Percentiles rank a stretch among this genome's conserved stretches.
Conservation (phyloP, 2,797 vertebrate genomes). For the Triplophysa yarkandensis region DNA sequence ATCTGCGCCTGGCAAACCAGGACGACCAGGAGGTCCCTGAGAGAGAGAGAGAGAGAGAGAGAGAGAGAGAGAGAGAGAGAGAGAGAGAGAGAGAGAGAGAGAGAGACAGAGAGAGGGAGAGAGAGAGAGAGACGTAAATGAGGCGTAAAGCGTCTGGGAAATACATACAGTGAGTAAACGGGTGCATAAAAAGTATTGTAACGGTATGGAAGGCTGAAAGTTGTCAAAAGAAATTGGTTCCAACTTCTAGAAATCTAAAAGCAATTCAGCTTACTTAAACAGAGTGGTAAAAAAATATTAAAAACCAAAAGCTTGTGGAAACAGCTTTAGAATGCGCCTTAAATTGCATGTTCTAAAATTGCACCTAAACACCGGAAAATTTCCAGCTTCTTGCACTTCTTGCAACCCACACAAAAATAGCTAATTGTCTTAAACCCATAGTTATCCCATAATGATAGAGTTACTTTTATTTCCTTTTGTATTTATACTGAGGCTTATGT, state of each 20-base stretch:
- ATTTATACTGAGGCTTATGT: constrained; percentile 32
- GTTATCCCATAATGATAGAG: constrained; percentile 31
- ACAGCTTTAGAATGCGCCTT: not conserved
- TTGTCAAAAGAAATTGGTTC: no score
- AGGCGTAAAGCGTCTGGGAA: constrained; percentile 24
- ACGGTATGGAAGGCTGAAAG: constrained; percentile 11
- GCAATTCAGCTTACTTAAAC: no score
- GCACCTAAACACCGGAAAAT: not conserved
- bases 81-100: constrained; percentile 6
- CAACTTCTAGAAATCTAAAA: no score
- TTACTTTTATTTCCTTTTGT: constrained; percentile 15
- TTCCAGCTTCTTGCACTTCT: constrained; percentile 8
- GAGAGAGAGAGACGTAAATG: constrained; percentile 28
- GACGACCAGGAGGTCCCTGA: constrained; percentile 91
- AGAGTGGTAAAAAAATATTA: no score
- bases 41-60: constrained; percentile 3
- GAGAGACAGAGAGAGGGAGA: constrained; percentile 7
- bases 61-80: constrained; percentile 12
- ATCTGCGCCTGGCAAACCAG: constrained; percentile 93
- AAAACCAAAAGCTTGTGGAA: constrained; percentile 23
- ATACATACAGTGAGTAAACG: not conserved
- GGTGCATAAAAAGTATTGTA: constrained; percentile 3
- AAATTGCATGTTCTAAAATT: constrained; percentile 1
- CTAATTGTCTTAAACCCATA: constrained; percentile 7
- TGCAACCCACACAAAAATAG: constrained; percentile 24